Percentiles rank a stretch among this genome's conserved stretches.
phyloP scores from a whole-genome alignment of 2,113 vertebrate species.

The Rhodinocichla rosea region DNA sequence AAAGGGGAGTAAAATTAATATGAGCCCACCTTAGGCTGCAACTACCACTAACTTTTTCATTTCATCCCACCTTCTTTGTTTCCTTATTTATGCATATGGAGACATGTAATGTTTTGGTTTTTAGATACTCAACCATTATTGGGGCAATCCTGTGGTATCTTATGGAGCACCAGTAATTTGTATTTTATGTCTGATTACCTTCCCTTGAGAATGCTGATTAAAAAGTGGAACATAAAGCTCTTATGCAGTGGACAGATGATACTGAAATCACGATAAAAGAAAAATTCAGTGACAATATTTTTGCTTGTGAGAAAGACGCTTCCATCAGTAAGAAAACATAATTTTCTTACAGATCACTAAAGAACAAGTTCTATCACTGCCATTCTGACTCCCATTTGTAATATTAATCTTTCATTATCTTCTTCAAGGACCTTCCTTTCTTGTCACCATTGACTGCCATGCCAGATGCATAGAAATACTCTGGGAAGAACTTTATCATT shows the following conservation, averaged over 20 bases:
- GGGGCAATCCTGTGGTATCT: not conserved
- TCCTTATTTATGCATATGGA: not conserved
- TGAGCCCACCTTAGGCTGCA: not conserved
- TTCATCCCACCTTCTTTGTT: not conserved
- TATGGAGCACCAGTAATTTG: not conserved
- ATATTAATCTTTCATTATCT: slow-evolving; percentile 1
- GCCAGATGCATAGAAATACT: not conserved
- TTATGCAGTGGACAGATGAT: not conserved
- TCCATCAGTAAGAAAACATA: not conserved
- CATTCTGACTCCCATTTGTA: not conserved
- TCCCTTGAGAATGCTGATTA: not conserved
- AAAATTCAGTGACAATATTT: not conserved
- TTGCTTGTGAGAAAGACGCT: not conserved
- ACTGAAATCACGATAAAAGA: not conserved
- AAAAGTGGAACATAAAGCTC: not conserved
- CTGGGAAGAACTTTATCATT: not conserved
- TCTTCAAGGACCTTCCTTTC: not conserved
- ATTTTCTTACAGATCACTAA: not conserved
- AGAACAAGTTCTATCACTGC: not conserved
- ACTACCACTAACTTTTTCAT: not conserved
- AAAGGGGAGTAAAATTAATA: not conserved
- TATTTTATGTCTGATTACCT: not conserved
- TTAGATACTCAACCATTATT: not conserved
- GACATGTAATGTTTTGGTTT: not conserved
- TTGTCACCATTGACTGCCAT: not conserved